Evolutionary conservation across 2,113 vertebrate genomes (phyloP), one percentile per base, ranked within the genome.

Genomic region (Eira barbara): DNA sequence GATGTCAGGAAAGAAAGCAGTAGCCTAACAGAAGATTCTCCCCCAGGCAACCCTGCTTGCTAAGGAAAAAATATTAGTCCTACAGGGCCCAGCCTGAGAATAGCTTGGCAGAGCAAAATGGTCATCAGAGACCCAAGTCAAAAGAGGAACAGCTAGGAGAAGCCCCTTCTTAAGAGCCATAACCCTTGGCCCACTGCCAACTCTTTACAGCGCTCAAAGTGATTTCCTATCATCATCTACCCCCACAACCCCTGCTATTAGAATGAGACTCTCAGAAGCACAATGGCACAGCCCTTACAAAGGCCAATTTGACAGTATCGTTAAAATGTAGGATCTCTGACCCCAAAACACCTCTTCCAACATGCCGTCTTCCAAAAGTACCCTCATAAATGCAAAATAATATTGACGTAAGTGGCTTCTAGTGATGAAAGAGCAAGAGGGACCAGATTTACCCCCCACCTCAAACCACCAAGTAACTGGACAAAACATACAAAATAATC

Each of bases 221-320:
- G 15, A 71, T 47, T 85, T 76, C 73, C 45, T 29, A 21, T 34
- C 29, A 61, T n/a, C n/a, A 23, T 57, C 78, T 91, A 25, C 31
- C 36, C 31, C 83, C 45, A 93, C 23, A 67, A 57, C 27, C 69
- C 17, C 29, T 34, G 36, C 42, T 57, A 25, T 13, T 7, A 92
- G 94, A 90, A 83, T 34, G 20, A 89, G 93, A 80, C 45, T 36
- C 71, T 83, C 90, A n/a, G 73, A 96, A 36, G 73, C 55, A 76
- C 13, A 59, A 65, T n/a, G 69, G 34, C 73, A 63, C 23, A 65
- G 80, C 83, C 83, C 65, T 81, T 45, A 65, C 55, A 34, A 0
- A 12, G 45, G 29, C 47, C 79, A 34, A 71, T 59, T 81, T 82
- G 79, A 79, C 45, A 76, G 61, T 55, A 69, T 23, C 13, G 0